These are phyloP conservation scores for Myotis brandtii DNA, from an alignment of 2,113 vertebrate species.

Conservation along the genomic window DNA sequence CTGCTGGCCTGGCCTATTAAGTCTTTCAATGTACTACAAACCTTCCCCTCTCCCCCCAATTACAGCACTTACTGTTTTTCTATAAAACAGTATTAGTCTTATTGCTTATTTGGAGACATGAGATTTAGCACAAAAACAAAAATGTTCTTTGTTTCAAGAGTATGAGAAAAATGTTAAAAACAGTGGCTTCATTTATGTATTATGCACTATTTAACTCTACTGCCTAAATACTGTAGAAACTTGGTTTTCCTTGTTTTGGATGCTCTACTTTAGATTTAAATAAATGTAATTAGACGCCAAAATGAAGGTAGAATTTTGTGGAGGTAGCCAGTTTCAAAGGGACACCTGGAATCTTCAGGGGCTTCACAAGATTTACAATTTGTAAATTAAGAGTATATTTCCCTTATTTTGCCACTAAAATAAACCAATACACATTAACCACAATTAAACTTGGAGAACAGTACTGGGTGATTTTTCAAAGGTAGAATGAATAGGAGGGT, in stretches of 20 bases:
- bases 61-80: not conserved
- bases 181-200: not conserved
- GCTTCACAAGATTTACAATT: not conserved
- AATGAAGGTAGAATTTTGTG: not conserved
- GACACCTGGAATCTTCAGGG: not conserved
- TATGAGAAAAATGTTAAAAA: not conserved
- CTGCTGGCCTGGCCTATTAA: too few species aligned
- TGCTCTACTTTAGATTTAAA: constrained; percentile 7
- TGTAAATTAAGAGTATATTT: not conserved
- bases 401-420: not conserved
- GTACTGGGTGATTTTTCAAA: constrained; percentile 11
- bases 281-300: constrained; percentile 30
- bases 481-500: not conserved
- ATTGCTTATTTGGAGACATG: not conserved
- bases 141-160: not conserved
- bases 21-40: not conserved
- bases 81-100: not conserved
- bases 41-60: not conserved
- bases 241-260: not conserved
- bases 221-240: not conserved
- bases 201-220: not conserved
- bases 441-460: not conserved
- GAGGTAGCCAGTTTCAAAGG: not conserved
- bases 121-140: not conserved
- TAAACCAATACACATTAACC: constrained; percentile 2